A percentile compares a stretch with the other conserved stretches of the same genome.
Evolutionary conservation across 2,113 vertebrate species (phyloP).

Genomic region (Lonchura striata): DNA sequence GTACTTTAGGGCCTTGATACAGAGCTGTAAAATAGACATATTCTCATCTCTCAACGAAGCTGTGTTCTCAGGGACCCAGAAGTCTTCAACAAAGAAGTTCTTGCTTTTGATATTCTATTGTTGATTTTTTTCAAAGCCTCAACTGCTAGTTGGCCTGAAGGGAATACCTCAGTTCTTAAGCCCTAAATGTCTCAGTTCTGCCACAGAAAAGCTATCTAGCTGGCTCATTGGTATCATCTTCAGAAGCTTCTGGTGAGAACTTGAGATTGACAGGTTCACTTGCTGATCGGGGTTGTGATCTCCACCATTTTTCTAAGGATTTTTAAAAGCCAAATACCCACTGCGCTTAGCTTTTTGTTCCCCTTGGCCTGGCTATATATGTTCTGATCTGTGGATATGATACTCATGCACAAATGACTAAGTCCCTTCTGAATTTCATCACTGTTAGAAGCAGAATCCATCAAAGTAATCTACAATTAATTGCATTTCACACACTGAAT

Average conservation of each 20-base stretch:
- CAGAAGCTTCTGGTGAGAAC: conserved; percentile 23
- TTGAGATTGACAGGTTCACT: conserved; percentile 5
- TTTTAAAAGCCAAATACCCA: background rate
- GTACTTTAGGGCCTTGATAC: background rate
- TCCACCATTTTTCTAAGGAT: background rate
- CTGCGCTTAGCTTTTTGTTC: background rate
- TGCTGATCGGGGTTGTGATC: background rate
- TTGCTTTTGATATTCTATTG: conserved; percentile 42
- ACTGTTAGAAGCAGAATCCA: background rate
- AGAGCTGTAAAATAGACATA: background rate
- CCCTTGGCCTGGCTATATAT: background rate
- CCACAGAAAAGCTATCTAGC: background rate
- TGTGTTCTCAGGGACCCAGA: background rate
- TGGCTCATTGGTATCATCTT: conserved; percentile 6
- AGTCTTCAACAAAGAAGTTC: background rate
- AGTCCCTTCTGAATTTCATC: background rate
- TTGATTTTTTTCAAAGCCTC: conserved; percentile 49
- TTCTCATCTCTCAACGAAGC: background rate
- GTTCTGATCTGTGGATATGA: background rate
- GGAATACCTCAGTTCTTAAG: conserved; percentile 40
- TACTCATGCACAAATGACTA: background rate
- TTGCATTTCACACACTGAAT: background rate
- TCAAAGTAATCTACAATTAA: conserved; percentile 31
- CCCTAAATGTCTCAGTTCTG: background rate
- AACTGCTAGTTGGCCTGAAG: background rate